Percentiles rank a stretch among this genome's conserved stretches.
Evolutionary conservation across 2,888 invertebrate genomes (phyloP).

Genomic region (Schizaphis graminum): DNA sequence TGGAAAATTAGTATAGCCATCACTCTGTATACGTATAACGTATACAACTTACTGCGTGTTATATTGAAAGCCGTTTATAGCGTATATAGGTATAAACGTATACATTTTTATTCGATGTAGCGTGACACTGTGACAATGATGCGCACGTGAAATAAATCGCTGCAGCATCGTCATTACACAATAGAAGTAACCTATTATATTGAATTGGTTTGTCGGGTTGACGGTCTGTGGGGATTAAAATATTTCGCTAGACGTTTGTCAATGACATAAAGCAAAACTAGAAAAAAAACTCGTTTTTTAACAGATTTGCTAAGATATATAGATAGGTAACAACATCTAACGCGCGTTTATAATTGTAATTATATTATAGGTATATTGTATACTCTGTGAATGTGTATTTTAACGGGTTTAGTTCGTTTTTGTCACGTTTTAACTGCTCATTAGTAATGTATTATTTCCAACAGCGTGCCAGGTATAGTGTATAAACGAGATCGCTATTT

Average conservation of each 20-base stretch:
- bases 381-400: conserved; percentile 21
- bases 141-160: not conserved
- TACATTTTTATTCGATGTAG: not conserved
- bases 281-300: conserved; percentile 29
- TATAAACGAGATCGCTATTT: not conserved
- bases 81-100: not conserved
- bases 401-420: conserved; percentile 35
- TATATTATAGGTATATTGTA: not conserved
- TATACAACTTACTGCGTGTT: not conserved
- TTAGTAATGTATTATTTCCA: conserved; percentile 23
- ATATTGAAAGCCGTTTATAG: not conserved
- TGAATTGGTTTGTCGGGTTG: not conserved
- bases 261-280: conserved; percentile 16
- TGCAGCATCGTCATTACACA: conserved; percentile 10
- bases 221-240: conserved; percentile 3
- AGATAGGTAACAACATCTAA: not conserved
- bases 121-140: not conserved
- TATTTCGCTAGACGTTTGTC: not conserved
- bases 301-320: not conserved
- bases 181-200: not conserved
- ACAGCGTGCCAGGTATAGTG: not conserved
- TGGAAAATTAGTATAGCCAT: not conserved
- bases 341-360: not conserved
- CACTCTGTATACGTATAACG: not conserved
- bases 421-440: conserved; percentile 36